Evolutionary conservation across 2,113 vertebrate species (phyloP), one percentile per base, ranked within the genome.

Genomic region (Apus apus): DNA sequence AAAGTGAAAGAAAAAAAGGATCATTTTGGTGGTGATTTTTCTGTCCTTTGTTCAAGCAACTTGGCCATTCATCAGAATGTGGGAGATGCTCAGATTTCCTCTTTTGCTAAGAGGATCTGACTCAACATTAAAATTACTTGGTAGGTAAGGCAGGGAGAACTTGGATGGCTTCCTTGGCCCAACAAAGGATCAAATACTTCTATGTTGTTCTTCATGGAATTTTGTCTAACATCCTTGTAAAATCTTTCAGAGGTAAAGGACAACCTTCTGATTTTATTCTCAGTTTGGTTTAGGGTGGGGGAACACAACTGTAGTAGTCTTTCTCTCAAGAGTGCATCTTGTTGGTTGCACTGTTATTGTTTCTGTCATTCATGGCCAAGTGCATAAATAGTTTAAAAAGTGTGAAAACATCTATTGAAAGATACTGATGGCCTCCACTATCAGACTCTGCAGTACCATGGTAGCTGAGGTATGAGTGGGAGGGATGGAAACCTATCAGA

Each of bases 251-350:
- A 57, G n/a, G 18, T 2, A 1, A 82, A 64, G 6, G 8, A 65
- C 34, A 29, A 0, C 83, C 32, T 79, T 80, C 67, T 48, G 17
- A 27, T 73, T 76, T 73, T 48, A 50, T 61, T 80, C n/a, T 73
- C 18, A 9, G 29, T 57, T 84, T 86, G 13, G 3, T 40, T 84
- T 73, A 26, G 34, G 12, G 5, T 80, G 16, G 10, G 30, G 21
- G 12, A 87, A 11, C 23, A 73, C 18, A 30, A 3, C 67, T 32
- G 3, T 20, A 32, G 32, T 56, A 25, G 0, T 0, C 6, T 4
- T 11, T 40, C 10, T 54, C n/a, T 66, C 46, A 64, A 32, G 48
- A 71, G n/a, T 50, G 7, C 43, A 6, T 27, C 45, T 38, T 43
- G 27, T 13, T 26, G 20, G 32, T 57, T 5, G 6, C 32, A 73